Evolutionary conservation across 2,113 vertebrate species (phyloP), one percentile per base, ranked within the genome.

Genomic region (Seriola dumerili): DNA sequence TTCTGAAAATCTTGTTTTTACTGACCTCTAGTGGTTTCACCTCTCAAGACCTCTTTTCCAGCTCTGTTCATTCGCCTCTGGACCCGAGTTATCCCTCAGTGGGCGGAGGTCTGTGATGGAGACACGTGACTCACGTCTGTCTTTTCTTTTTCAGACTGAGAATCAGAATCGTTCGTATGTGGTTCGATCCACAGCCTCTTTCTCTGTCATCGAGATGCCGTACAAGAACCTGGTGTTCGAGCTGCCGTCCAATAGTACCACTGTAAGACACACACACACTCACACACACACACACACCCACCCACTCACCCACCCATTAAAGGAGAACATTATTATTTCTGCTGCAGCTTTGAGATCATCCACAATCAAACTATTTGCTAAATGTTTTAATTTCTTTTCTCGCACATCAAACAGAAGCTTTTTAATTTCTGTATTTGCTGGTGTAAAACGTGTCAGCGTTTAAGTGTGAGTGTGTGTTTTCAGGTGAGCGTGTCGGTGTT

Each of bases 121-220:
- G n/a, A 29, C 4, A 1, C n/a, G 59, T 76, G 29, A 42, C 12
- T 23, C 12, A 29, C 2, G 17, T 38, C 17, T 71, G 21, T 48
- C 2, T 88, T 78, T 54, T n/a, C 8, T 54, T 21, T 25, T 25
- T 68, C 87, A 99, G 98, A 91, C 95, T 23, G 97, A 98, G 93
- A 97, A 97, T 78, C 97, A 97, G 94, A 99, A 99, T 82, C 97
- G 96, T 7, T 99, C 98, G 0, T 99, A 97, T 32, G 92, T 94
- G 71, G 92, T 99, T 46, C 97, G 95, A 64, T 98, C 98, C 0
- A 96, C 95, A 0, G 98, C 97, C 23, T 95, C 96, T 3, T 99
- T 99, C 95, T 97, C 3, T 3, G 97, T 99, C 75, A 97, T 98
- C 19, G 97, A 99, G 92, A 97, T 99, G 92, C 98, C 98, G 0